Evolutionary conservation across 53 echinoderm and acorn worm species (phyloP), one percentile per base, ranked within the genome.

Genomic region (Pentamera pediparva): DNA sequence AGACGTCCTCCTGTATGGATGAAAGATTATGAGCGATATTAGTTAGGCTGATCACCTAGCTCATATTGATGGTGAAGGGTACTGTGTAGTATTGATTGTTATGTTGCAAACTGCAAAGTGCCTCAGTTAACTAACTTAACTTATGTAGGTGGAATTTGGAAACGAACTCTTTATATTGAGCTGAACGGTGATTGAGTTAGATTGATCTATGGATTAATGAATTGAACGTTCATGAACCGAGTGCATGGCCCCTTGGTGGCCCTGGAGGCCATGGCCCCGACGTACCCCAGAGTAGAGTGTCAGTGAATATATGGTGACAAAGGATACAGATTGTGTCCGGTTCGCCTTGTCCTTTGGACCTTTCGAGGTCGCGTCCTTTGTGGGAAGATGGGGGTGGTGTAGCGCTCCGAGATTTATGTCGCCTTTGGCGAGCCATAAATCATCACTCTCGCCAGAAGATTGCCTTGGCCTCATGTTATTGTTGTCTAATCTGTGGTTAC

Each of bases 221-320:
- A 54, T 54, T 54, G 54, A 54, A 54, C 54, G n/a, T n/a, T 54
- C 54, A 54, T 54, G 54, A 54, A 28, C 54, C 24, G 28, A 25
- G 6, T 26, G 54, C 28, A 28, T 26, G 25, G 28, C 8, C 54
- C 51, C 25, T 24, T 54, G 54, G 10, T 19, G 25, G 54, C 25
- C 25, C 6, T 28, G 54, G 54, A 54, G 54, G 28, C 28, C 54
- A 24, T 54, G 54, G 54, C 28, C 28, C 28, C 25, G 25, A 26
- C 54, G 28, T 28, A 9, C 9, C 25, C 24, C 10, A 10, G 6
- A 26, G 24, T 24, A 8, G 10, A 0, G 28, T 22, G 3, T 24
- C 6, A 8, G 25, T 54, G 54, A 6, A 54, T 28, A 26, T 54
- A 53, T 54, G 3, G 6, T 24, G 18, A 24, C 24, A 54, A 26